Percentiles rank a stretch among this genome's conserved stretches.
Evolutionary conservation across 2,888 invertebrate species (phyloP).

Genomic region (Cryptophagus acutangulus): DNA sequence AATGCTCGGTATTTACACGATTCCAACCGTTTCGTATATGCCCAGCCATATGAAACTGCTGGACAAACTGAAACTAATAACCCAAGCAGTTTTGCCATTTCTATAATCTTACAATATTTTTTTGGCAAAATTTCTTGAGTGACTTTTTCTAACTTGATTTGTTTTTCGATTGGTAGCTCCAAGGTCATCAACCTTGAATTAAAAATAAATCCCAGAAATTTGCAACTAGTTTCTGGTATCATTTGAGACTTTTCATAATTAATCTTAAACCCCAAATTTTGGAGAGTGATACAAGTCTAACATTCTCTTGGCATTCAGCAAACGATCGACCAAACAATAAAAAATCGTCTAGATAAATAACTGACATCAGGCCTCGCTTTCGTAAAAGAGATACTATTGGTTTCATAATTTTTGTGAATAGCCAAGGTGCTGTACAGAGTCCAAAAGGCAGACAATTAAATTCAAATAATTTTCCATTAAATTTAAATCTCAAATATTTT

Average conservation of each 20-base stretch:
- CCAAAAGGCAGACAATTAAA: slow-evolving; percentile 22
- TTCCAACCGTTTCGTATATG: slow-evolving; percentile 21
- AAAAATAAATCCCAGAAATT: slow-evolving; percentile 23
- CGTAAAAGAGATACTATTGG: slow-evolving; percentile 15
- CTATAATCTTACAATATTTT: slow-evolving; percentile 20
- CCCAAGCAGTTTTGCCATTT: slow-evolving; percentile 23
- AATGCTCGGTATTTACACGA: slow-evolving; percentile 20
- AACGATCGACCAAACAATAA: slow-evolving; percentile 17
- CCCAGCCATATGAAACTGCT: slow-evolving; percentile 26
- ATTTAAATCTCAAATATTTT: slow-evolving; percentile 20
- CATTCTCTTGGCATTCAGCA: slow-evolving; percentile 14
- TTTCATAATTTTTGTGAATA: slow-evolving; percentile 23
- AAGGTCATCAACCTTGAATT: slow-evolving; percentile 16
- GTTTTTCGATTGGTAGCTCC: slow-evolving; percentile 15
- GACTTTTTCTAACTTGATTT: slow-evolving; percentile 1
- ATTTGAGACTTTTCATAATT: slow-evolving; percentile 20
- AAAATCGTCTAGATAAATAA: slow-evolving; percentile 27
- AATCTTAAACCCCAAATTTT: slow-evolving; percentile 21
- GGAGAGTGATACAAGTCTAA: slow-evolving; percentile 13
- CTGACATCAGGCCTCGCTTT: slow-evolving; percentile 18
- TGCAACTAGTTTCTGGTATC: slow-evolving; percentile 11
- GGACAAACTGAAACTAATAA: slow-evolving; percentile 26
- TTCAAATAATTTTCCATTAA: slow-evolving; percentile 15
- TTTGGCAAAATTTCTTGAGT: slow-evolving; percentile 2
- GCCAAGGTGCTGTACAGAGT: slow-evolving; percentile 18